These are phyloP conservation scores for Clangula hyemalis DNA, from an alignment of 2,797 vertebrate species.

Conservation along the genomic window DNA sequence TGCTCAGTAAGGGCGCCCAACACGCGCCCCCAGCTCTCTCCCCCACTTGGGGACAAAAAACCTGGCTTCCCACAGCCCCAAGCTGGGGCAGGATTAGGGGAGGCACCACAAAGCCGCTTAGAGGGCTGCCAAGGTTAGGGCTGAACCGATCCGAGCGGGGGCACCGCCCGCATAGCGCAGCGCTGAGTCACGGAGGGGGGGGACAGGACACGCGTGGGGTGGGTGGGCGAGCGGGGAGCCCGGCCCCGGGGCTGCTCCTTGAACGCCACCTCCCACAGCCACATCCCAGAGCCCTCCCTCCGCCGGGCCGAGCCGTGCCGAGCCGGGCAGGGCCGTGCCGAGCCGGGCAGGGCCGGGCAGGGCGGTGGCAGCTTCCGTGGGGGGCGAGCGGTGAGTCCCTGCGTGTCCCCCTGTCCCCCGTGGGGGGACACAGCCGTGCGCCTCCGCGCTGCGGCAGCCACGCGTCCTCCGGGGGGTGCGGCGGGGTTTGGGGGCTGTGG, in stretches of 20 bases:
- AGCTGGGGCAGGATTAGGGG: background rate
- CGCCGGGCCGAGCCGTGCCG: too few relatives aligned
- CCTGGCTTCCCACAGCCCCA: background rate
- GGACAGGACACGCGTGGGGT: too few relatives aligned
- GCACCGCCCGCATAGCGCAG: too few relatives aligned
- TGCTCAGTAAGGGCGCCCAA: background rate
- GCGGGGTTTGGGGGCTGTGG: background rate
- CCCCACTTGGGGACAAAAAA: background rate
- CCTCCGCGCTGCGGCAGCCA: background rate
- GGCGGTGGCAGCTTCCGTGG: too few relatives aligned
- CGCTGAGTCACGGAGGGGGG: too few relatives aligned
- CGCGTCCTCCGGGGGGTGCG: too few relatives aligned
- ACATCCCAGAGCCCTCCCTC: background rate
- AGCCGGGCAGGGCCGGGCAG: too few relatives aligned
- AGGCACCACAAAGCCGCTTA: background rate
- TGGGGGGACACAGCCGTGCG: background rate
- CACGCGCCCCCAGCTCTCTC: accelerated
- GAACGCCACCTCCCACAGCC: background rate
- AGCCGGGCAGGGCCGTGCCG: too few relatives aligned
- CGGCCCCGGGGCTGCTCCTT: background rate
- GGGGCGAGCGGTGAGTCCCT: too few relatives aligned
- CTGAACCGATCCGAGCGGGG: too few relatives aligned
- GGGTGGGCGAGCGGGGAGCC: background rate
- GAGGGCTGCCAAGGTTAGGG: background rate
- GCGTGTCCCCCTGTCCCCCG: too few relatives aligned